phyloP scores from a whole-genome alignment of 92 coral and sea anemone species.

The Porites evermanni region DNA sequence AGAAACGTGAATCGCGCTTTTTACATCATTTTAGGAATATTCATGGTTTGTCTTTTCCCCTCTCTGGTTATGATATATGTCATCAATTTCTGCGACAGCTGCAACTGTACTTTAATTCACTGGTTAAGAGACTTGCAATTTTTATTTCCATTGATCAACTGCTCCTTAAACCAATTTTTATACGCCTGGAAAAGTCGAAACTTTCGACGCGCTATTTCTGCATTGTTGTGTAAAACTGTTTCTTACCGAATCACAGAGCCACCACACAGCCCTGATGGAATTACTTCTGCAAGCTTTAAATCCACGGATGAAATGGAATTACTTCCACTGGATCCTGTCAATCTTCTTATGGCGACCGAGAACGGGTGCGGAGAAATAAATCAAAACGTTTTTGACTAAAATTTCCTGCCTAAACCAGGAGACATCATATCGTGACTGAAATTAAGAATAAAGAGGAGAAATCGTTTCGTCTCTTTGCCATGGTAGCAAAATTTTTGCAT shows the following conservation, averaged over 20 bases:
- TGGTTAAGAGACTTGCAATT: slow-evolving; percentile 69
- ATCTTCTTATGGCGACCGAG: neutral
- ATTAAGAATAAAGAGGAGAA: no score
- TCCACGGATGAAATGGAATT: slow-evolving; percentile 5
- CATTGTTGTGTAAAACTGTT: slow-evolving; percentile 17
- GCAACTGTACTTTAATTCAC: slow-evolving; percentile 60
- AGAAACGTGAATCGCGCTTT: slow-evolving; percentile 47
- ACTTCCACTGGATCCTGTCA: slow-evolving; percentile 6
- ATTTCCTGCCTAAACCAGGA: no score
- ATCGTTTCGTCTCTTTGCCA: no score
- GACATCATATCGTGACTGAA: no score
- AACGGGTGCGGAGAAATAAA: neutral
- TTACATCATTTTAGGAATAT: slow-evolving; percentile 54
- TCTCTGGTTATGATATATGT: slow-evolving; percentile 58
- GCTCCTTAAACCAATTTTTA: slow-evolving; percentile 64
- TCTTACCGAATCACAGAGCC: slow-evolving; percentile 6
- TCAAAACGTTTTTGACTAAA: no score
- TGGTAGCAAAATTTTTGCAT: no score
- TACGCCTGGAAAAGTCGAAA: slow-evolving; percentile 62
- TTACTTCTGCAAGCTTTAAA: neutral
- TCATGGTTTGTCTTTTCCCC: slow-evolving; percentile 56
- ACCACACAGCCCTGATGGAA: slow-evolving; percentile 1
- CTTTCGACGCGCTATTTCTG: slow-evolving; percentile 51
- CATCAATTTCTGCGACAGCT: slow-evolving; percentile 56
- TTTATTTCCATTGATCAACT: slow-evolving; percentile 53